Conservation (phyloP, 2,888 invertebrate species). For the Spodoptera exigua region DNA sequence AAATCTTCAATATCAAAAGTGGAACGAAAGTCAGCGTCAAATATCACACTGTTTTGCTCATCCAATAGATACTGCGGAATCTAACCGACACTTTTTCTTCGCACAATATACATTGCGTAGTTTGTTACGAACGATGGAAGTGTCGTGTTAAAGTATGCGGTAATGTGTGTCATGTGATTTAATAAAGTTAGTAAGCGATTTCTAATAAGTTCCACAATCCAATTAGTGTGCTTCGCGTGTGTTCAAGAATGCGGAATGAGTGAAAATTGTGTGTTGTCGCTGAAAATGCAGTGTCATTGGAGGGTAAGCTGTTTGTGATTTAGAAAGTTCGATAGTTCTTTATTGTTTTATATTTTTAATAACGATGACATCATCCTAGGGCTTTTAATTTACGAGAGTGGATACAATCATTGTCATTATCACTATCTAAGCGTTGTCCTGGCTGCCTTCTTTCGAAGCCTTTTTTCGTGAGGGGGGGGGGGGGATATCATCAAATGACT, state of each 20-base stretch:
- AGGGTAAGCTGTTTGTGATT: conserved; percentile 27
- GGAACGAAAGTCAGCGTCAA: conserved; percentile 64
- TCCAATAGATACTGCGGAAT: conserved; percentile 16
- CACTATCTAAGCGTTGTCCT: neutral
- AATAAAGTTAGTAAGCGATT: conserved; percentile 42
- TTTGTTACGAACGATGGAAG: conserved; percentile 9
- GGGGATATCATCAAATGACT: too few species aligned
- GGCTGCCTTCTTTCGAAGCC: too few species aligned
- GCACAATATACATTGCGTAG: conserved; percentile 46
- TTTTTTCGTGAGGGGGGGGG: too few species aligned
- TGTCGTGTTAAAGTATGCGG: conserved; percentile 21
- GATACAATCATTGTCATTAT: neutral
- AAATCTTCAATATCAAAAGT: conserved; percentile 72
- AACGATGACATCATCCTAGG: too few species aligned
- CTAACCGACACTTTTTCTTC: conserved; percentile 1
- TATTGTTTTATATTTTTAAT: conserved; percentile 21
- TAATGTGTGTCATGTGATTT: conserved; percentile 50
- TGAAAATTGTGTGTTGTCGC: conserved; percentile 53
- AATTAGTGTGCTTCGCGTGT: conserved; percentile 52
- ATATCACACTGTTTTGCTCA: conserved; percentile 67
- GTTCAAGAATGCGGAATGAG: conserved; percentile 60
- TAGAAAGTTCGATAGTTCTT: conserved; percentile 44
- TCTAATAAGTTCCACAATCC: conserved; percentile 55
- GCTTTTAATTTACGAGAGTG: neutral
- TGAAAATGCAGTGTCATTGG: conserved; percentile 57